Evolutionary conservation across 2,888 invertebrate species (phyloP), one percentile per base, ranked within the genome.

Genomic region (Ctenicera cuprea): DNA sequence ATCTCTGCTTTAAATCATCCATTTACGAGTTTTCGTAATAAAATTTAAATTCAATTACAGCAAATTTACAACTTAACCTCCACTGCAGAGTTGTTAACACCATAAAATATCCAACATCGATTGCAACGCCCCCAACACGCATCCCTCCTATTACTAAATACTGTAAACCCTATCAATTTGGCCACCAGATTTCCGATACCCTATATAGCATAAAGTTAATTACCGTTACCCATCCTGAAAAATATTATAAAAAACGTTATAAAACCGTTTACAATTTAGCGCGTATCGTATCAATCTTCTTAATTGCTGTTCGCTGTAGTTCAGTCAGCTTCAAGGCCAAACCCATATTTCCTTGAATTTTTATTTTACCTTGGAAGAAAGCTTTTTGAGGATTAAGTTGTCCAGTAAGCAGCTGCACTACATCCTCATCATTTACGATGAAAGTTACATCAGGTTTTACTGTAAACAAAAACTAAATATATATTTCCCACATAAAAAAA

Each of bases 311-410:
- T 72, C 91, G 91, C 82, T 96, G 95, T 76, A 97, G 86, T 78
- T 96, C 95, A 18, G 94, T 93, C 71, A 99, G 88, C 86, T 97
- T 98, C 94, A 98, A 95, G 1, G 98, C 98, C 50, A 98, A 88
- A 0, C 96, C 97, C 94, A 98, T 97, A 86, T 98, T 98, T 37
- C 98, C 98, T 85, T 97, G 95, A 73, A 99, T 94, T 88, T 98
- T 98, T 71, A 97, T 92, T 87, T 98, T 98, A 14, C 98, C 98
- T 87, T 98, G 95, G 90, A 96, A 96, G 87, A 96, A 97, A 1
- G 97, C 97, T 86, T 97, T 97, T 86, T 99, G 98, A 0, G 96
- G 96, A 86, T 97, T 97, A 74, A 99, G 88, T 86, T 96, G 95
- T 0, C 98, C 98, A 0, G 94, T 91, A 82, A 98, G 94, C 67